Conservation (phyloP, 2,888 invertebrate species). For the Trissoscelio sp. region DNA sequence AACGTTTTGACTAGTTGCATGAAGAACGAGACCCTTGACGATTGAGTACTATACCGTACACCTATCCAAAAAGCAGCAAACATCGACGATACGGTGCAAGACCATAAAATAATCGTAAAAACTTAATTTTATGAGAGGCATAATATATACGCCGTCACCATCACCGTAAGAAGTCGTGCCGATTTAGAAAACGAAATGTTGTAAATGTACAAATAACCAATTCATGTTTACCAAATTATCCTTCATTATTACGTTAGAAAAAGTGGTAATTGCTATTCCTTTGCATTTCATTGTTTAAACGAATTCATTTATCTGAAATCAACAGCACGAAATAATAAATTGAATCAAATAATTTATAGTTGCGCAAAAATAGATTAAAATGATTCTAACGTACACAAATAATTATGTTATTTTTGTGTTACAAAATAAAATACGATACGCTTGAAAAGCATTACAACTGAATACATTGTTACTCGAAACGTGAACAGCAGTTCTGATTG, state of each 20-base stretch:
- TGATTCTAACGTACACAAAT: too few species aligned
- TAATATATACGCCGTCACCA: slow-evolving; percentile 83
- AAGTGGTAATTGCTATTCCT: slow-evolving; percentile 9
- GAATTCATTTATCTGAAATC: slow-evolving; percentile 3
- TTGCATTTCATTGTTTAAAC: not conserved
- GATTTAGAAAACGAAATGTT: slow-evolving; percentile 73
- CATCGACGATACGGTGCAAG: slow-evolving; percentile 80
- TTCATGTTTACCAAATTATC: slow-evolving; percentile 60
- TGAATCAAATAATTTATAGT: too few species aligned
- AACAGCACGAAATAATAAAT: too few species aligned
- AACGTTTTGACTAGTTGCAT: slow-evolving; percentile 49
- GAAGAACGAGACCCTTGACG: slow-evolving; percentile 75
- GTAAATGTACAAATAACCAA: slow-evolving; percentile 68
- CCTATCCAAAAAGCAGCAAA: slow-evolving; percentile 74
- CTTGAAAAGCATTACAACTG: too few species aligned
- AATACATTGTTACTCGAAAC: not conserved
- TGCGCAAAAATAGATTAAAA: too few species aligned
- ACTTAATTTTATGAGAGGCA: slow-evolving; percentile 84
- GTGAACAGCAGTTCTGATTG: not conserved
- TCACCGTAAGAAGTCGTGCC: slow-evolving; percentile 74
- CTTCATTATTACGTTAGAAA: slow-evolving; percentile 46
- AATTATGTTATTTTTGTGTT: too few species aligned
- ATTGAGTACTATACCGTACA: slow-evolving; percentile 73
- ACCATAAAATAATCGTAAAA: slow-evolving; percentile 84
- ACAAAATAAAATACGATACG: too few species aligned